phyloP scores from a whole-genome alignment of 2,113 vertebrate genomes.

The Channa argus region DNA sequence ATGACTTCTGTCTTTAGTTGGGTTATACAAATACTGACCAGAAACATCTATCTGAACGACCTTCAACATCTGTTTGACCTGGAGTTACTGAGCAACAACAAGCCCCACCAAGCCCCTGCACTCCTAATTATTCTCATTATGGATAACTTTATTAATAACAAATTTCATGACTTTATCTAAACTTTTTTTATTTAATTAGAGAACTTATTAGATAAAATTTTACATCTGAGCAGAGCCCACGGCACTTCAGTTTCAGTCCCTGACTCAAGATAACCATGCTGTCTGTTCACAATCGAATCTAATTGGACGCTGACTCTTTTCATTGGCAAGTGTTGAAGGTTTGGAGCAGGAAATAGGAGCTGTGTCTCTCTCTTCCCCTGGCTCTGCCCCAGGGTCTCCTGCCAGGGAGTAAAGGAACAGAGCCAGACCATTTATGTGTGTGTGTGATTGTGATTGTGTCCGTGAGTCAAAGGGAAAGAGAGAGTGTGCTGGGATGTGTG shows the following conservation, averaged over 20 bases:
- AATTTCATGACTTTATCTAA: too few species aligned
- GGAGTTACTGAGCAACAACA: neutral
- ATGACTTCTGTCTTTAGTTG: too few species aligned
- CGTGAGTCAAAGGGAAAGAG: slow-evolving; percentile 35
- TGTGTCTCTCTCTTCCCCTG: slow-evolving; percentile 61
- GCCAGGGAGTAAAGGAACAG: slow-evolving; percentile 62
- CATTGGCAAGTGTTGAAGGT: slow-evolving; percentile 67
- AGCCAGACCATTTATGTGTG: slow-evolving; percentile 50
- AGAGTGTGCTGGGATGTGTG: slow-evolving; percentile 27
- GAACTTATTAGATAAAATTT: neutral
- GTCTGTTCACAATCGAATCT: slow-evolving; percentile 60
- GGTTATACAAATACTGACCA: too few species aligned
- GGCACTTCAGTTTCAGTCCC: slow-evolving; percentile 47
- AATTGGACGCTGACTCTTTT: slow-evolving; percentile 69
- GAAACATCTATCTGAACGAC: neutral
- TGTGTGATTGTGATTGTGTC: slow-evolving; percentile 46
- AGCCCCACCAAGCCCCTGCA: neutral
- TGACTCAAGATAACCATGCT: slow-evolving; percentile 68
- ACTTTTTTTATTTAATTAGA: too few species aligned
- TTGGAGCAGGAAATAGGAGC: slow-evolving; percentile 74
- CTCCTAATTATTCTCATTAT: too few species aligned
- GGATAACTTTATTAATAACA: too few species aligned
- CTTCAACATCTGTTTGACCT: neutral
- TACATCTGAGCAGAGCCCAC: slow-evolving; percentile 16
- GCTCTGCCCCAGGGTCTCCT: slow-evolving; percentile 63